These are phyloP conservation scores for Stegodyphus mimosarum DNA, from an alignment of 1,140 invertebrate genomes.

Conservation along the genomic window DNA sequence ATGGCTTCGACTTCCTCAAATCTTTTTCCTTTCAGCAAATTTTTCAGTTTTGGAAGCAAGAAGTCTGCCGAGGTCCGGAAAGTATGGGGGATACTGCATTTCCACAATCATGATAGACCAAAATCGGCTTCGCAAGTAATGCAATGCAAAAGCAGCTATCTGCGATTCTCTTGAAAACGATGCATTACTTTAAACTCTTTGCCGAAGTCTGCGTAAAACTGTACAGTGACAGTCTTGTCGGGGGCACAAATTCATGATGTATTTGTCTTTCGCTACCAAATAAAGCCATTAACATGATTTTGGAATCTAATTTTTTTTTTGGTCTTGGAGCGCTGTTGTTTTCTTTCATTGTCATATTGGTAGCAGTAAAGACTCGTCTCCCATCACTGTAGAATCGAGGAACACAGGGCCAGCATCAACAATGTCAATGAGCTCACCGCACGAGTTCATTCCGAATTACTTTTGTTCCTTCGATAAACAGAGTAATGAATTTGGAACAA, in stretches of 20 bases:
- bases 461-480: not conserved
- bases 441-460: not conserved
- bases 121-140: not conserved
- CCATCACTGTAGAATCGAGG: not conserved
- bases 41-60: constrained; percentile 12
- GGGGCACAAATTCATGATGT: constrained; percentile 20
- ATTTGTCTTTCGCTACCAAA: constrained; percentile 1
- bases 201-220: not conserved
- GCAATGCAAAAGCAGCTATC: not conserved
- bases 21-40: not conserved
- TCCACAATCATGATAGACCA: constrained; percentile 1
- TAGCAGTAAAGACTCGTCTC: not conserved
- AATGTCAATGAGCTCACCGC: not conserved
- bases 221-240: not conserved
- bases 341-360: not conserved
- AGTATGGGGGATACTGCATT: constrained; percentile 9
- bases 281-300: too few relatives aligned
- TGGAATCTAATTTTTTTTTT: not conserved
- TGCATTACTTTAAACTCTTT: not conserved
- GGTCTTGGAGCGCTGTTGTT: too few relatives aligned
- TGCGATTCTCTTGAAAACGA: constrained; percentile 1
- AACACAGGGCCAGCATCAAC: not conserved
- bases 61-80: not conserved
- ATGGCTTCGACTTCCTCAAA: not conserved
- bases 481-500: not conserved